A percentile compares a stretch with the other conserved stretches of the same genome.
Conservation (phyloP, 2,888 invertebrate genomes). For the Harpalus rubripes region DNA sequence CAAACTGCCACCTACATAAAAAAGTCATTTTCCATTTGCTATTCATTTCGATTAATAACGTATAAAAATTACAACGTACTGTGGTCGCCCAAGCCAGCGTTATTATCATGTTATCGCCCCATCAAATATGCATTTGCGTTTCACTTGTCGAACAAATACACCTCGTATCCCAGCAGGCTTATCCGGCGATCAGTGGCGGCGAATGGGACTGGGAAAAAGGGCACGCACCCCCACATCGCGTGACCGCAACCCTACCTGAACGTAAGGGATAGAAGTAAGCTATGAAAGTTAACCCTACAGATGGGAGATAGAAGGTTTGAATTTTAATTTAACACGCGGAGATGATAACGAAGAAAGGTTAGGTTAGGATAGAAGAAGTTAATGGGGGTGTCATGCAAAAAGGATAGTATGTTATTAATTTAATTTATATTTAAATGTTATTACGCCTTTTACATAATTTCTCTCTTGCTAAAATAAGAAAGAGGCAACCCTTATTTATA, state of each 20-base stretch:
- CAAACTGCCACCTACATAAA: conserved; percentile 4
- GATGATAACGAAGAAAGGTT: conserved; percentile 25
- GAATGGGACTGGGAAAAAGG: conserved; percentile 13
- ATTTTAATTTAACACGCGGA: conserved; percentile 45
- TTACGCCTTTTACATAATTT: too few relatives aligned
- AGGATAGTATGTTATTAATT: background rate
- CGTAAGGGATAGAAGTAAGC: conserved; percentile 7
- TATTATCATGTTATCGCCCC: conserved; percentile 64
- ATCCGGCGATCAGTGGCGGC: conserved; percentile 30
- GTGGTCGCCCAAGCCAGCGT: conserved; percentile 50
- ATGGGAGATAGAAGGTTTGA: conserved; percentile 35
- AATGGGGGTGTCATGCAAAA: conserved; percentile 22
- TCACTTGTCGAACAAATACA: conserved; percentile 53
- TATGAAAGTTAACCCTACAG: conserved; percentile 17
- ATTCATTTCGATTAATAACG: conserved; percentile 44
- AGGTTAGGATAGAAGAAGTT: background rate
- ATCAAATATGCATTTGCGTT: conserved; percentile 64
- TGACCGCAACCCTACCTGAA: conserved; percentile 23
- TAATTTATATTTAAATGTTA: too few relatives aligned
- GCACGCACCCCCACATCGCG: conserved; percentile 36
- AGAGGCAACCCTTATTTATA: too few relatives aligned
- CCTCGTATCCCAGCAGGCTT: conserved; percentile 26
- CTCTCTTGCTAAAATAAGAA: too few relatives aligned
- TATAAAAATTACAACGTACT: conserved; percentile 33
- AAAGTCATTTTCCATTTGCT: conserved; percentile 24